Base-by-base conservation (phyloP, 2,888 invertebrate genomes). In the Seira sanloemensis region DNA sequence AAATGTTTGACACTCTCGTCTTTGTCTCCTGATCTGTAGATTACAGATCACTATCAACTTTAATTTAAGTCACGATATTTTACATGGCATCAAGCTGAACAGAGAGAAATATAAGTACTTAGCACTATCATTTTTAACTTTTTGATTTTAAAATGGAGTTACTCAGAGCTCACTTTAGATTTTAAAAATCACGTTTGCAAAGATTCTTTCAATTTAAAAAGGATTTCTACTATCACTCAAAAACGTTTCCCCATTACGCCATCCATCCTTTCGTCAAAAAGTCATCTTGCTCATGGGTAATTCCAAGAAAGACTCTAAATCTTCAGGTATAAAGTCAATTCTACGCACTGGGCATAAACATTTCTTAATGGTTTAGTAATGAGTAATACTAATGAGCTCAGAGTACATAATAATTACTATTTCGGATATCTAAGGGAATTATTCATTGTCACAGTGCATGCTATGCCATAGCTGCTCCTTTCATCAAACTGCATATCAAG, bases 351-450 rank as follows among this genome's bases (percentile, higher is more conserved):
- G 23, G 23, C 21, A 19, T 21, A 21, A 18, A 18, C 58, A 21
- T 12, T 9, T 19, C 21, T 23, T 21, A 21, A 62, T 62, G 62
- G 21, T 21, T 23, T 62, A 12, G 21, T 62, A 62, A 62, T 62
- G 62, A 62, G 21, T 62, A 21, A 62, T 9, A 23, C 7, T 62
- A 62, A 62, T 62, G 62, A 62, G 62, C n/a, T 19, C 62, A 50
- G 50, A 50, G 5, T 50, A 50, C 50, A 50, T 62, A 62, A n/a
- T n/a, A n/a, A n/a, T n/a, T n/a, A n/a, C 7, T 19, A 21, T 21
- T 80, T 73, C 16, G 46, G 12, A 46, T 54, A 75, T 69, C 75
- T 69, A 81, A 81, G 62, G 37, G 80, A 75, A 46, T 81, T 81
- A 81, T 75, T 75, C 62, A 69, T 68, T 71, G 58, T 62, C 21